Evolutionary conservation across 1,140 invertebrate species (phyloP).

Genomic region (Sycophila sp.): DNA sequence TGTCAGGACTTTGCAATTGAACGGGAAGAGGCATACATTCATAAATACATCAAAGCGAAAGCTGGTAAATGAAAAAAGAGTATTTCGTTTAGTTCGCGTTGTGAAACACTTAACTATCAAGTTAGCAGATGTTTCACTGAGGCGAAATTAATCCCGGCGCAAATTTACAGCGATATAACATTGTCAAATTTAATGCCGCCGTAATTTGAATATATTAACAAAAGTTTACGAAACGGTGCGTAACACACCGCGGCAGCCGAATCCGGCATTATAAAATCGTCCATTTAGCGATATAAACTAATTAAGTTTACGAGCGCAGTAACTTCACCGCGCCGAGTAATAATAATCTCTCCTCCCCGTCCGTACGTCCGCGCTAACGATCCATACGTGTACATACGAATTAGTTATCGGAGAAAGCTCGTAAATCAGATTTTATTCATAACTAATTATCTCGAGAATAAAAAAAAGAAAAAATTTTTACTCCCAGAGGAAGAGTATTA

Average conservation of each 20-base stretch:
- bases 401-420: background rate
- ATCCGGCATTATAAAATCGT: slow-evolving; percentile 1
- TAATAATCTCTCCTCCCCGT: background rate
- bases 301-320: slow-evolving; percentile 12
- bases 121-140: too few species aligned
- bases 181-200: background rate
- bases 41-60: too few species aligned
- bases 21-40: too few species aligned
- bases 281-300: slow-evolving; percentile 19
- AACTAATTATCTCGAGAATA: too few species aligned
- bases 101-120: too few species aligned
- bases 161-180: background rate
- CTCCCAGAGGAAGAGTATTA: background rate
- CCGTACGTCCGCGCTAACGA: background rate
- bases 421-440: background rate
- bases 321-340: background rate
- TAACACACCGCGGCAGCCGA: background rate
- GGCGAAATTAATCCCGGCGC: too few species aligned
- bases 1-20: too few species aligned
- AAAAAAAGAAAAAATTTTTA: too few species aligned
- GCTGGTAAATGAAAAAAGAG: too few species aligned
- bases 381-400: background rate
- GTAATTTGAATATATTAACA: slow-evolving; percentile 20
- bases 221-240: background rate
- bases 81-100: too few species aligned